Conservation (phyloP, 2,797 vertebrate species). For the Calcarius lapponicus region DNA sequence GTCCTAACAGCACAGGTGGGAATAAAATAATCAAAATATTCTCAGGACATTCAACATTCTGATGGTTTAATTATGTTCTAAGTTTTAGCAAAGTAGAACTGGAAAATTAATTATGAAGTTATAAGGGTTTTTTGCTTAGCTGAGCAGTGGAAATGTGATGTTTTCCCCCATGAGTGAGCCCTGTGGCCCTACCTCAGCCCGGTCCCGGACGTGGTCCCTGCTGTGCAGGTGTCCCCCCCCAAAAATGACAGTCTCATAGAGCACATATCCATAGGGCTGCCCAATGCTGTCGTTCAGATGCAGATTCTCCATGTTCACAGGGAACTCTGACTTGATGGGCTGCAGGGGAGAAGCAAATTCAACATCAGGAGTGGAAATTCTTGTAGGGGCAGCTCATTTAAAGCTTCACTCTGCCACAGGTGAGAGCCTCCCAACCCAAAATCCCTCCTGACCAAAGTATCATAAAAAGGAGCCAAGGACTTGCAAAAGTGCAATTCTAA, state of each 20-base stretch:
- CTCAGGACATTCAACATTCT: not conserved
- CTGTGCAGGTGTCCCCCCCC: slow-evolving; percentile 83
- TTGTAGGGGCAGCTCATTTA: not conserved
- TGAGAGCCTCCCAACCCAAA: not conserved
- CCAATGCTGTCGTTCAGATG: slow-evolving; percentile 84
- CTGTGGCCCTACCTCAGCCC: slow-evolving; percentile 81
- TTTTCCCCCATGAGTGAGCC: not conserved
- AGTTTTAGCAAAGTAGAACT: not conserved
- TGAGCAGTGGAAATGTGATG: not conserved
- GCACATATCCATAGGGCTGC: slow-evolving; percentile 89
- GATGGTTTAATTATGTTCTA: rapidly evolving
- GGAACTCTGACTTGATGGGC: slow-evolving; percentile 82
- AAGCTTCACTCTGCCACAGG: not conserved
- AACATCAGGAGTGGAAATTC: rapidly evolving
- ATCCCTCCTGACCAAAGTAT: not conserved
- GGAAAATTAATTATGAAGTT: not conserved
- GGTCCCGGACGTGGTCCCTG: slow-evolving; percentile 82
- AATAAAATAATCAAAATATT: not conserved
- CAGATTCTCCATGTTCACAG: slow-evolving; percentile 93
- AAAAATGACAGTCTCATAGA: slow-evolving; percentile 88
- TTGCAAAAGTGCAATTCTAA: not conserved
- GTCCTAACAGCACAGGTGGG: not conserved
- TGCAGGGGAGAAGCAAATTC: slow-evolving; percentile 25
- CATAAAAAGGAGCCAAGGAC: not conserved
- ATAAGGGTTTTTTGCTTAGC: not conserved